Evolutionary conservation across 2,888 invertebrate genomes (phyloP), one percentile per base, ranked within the genome.

Genomic region (Campopleginae sp.): DNA sequence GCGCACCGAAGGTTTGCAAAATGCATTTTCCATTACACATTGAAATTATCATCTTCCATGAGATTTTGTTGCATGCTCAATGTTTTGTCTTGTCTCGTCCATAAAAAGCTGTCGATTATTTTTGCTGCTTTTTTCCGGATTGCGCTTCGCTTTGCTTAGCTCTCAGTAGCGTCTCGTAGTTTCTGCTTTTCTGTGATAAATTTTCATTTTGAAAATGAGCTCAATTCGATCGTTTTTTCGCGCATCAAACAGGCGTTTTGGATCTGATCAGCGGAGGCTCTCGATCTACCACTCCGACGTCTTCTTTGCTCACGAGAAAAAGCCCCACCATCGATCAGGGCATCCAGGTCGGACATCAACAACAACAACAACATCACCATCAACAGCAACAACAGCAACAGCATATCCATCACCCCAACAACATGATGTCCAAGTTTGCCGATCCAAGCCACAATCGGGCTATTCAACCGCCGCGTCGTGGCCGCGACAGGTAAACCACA

Each of bases 321-420:
- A 98, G 98, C 89, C 97, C 98, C 75, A 97, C 98, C 1, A 96
- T 96, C 88, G 98, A 98, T 93, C 97, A 98, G 94, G 96, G 97
- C 86, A 96, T 97, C 66, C 98, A 98, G 94, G 97, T 95, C 51
- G 94, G 94, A 31, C 94, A 94, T 31, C 94, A 94, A 48, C 93
- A 91, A 14, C 92, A 92, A 68, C 92, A 93, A 46, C 94, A 94
- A 38, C 92, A 92, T 65, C 92, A 93, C 31, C 93, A 93, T 7
- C 94, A 94, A 14, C 65, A 72, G 5, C 80, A 80, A 7, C 72
- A 98, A 94, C 97, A 95, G 51, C 94, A 94, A 42, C 94, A 94
- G 17, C 94, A 94, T 31, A 93, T 91, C 14, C 93, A 93, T n/a
- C 92, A 93, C 31, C 92, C 92, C 1, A 92, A 46, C 93, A 93